These are phyloP conservation scores for Neodiprion virginianus DNA, from an alignment of 1,140 invertebrate genomes.

Conservation along the genomic window DNA sequence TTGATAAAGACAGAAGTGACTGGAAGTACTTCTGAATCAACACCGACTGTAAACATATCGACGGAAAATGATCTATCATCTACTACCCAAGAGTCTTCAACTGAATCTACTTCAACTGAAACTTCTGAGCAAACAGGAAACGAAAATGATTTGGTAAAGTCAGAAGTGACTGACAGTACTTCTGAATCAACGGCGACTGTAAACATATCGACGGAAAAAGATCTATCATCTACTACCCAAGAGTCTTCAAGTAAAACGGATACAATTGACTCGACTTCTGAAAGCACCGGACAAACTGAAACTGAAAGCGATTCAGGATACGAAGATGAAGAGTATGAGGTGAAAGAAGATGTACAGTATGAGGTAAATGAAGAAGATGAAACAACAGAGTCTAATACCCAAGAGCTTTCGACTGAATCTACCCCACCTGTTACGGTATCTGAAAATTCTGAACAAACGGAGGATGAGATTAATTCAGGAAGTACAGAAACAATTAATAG, in stretches of 20 bases:
- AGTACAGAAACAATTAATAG: neutral
- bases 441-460: no score
- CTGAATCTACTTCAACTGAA: conserved; percentile 15
- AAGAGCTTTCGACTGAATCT: no score
- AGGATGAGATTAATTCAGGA: neutral
- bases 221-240: no score
- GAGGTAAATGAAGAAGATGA: neutral
- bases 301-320: no score
- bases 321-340: no score
- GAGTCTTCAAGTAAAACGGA: neutral
- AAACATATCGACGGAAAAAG: no score
- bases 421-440: no score
- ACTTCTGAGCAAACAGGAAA: neutral
- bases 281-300: neutral
- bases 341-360: no score
- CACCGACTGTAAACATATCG: neutral
- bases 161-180: neutral
- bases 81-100: neutral
- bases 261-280: neutral
- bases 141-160: neutral
- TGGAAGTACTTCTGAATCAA: neutral
- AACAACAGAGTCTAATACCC: neutral
- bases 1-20: neutral
- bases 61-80: neutral
- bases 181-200: neutral